Percentiles rank a stretch among this genome's conserved stretches.
Conservation (phyloP, 2,113 vertebrate genomes). For the Numida meleagris region DNA sequence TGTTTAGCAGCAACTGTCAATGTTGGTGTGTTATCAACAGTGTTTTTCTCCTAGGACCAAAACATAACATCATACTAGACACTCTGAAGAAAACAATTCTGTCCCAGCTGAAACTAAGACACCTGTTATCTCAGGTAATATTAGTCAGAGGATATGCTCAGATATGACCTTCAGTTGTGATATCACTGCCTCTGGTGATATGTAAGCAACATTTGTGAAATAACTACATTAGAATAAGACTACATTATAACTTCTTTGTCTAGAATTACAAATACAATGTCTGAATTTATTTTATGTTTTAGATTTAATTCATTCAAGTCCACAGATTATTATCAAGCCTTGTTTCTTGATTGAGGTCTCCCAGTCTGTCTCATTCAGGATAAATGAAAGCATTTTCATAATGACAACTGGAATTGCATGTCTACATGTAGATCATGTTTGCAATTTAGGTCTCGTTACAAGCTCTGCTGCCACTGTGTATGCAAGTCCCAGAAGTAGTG, state of each 20-base stretch:
- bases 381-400: not conserved
- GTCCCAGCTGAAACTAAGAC: no score
- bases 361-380: not conserved
- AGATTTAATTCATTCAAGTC: not conserved
- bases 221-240: not conserved
- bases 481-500: not conserved
- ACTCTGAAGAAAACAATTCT: no score
- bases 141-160: not conserved
- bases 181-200: not conserved
- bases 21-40: no score
- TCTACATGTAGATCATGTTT: not conserved
- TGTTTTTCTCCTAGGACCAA: no score
- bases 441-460: not conserved
- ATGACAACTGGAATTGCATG: not conserved
- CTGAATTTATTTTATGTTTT: not conserved
- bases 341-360: not conserved
- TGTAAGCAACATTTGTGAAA: not conserved
- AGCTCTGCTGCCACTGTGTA: not conserved
- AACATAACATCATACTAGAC: no score
- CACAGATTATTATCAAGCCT: not conserved
- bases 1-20: no score
- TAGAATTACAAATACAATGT: not conserved
- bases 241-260: not conserved
- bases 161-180: not conserved
- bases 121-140: not conserved